Base-by-base conservation (phyloP, 2,888 invertebrate genomes). In the Mimas tiliae region DNA sequence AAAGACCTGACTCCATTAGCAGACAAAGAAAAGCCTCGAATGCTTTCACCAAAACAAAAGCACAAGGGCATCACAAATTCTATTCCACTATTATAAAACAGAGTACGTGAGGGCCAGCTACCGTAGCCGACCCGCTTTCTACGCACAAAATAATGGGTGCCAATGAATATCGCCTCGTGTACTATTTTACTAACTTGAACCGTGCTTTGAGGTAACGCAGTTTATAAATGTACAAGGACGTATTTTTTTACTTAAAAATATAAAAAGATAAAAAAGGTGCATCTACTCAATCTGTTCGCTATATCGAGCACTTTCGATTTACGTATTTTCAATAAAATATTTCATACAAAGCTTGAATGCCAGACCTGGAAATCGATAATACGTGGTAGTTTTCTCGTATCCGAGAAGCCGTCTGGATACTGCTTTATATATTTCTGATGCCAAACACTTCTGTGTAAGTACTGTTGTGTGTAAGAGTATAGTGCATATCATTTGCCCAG, bases 141-240 rank as follows among this genome's bases (percentile, higher is more conserved):
- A 88, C 85, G 80, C 85, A 80, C 76, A 73, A 79, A 87, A 89
- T 90, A 91, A 90, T 90, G 85, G 83, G 72, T 69, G 72, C 77
- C 89, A 86, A 90, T 90, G 89, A 91, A 89, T 90, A 83, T 83
- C 74, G 70, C 68, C 66, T 69, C 70, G 69, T 69, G 67, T 71
- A 69, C 70, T 68, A 69, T 64, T 62, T 68, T 38, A 53, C 55
- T 65, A 66, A 65, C 33, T 21, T 48, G 68, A 63, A 12, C 66
- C 19, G 19, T 6, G 52, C 14, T 19, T 12, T 16, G 47, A 53
- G n/a, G 11, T 38, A 34, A 34, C 34, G 16, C 8, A 16, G 55
- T n/a, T 51, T 21, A 33, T 12, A 58, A 58, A 38, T 58, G 11
- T 38, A 11, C 19, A 6, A n/a, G n/a, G n/a, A n/a, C n/a, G n/a